Percentiles rank a stretch among this genome's conserved stretches.
Conservation (phyloP, 2,888 invertebrate species). For the Diachrysia chrysitis region DNA sequence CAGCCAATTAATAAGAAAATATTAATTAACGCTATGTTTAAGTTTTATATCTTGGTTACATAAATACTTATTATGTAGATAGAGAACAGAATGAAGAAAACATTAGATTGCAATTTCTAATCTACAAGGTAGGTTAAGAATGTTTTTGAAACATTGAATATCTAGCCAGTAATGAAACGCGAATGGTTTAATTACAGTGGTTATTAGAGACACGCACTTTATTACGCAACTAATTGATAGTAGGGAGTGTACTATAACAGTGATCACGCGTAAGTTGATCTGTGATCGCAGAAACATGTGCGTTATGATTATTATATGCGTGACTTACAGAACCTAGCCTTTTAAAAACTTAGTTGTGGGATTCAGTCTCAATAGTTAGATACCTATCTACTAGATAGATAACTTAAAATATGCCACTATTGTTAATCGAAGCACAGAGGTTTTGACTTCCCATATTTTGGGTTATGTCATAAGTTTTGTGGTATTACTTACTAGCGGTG, state of each 20-base stretch:
- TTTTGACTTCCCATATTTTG: too few relatives aligned
- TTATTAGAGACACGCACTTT: not conserved
- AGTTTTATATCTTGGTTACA: conserved; percentile 16
- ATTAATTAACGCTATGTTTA: conserved; percentile 25
- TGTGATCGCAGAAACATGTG: too few relatives aligned
- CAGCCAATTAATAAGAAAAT: conserved; percentile 28
- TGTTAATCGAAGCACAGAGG: too few relatives aligned
- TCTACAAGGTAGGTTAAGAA: conserved; percentile 32
- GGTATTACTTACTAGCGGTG: too few relatives aligned
- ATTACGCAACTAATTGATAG: not conserved
- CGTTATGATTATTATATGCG: too few relatives aligned
- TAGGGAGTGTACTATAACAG: not conserved
- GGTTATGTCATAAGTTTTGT: too few relatives aligned
- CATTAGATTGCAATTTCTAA: conserved; percentile 23
- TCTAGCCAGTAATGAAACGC: conserved; percentile 17
- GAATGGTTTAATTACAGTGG: conserved; percentile 7
- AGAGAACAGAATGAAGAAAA: conserved; percentile 31
- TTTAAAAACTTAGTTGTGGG: too few relatives aligned
- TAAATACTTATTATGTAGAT: conserved; percentile 15
- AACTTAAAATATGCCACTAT: too few relatives aligned
- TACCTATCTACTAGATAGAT: too few relatives aligned
- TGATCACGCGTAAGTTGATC: not conserved
- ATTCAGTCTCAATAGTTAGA: not conserved
- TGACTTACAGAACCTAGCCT: too few relatives aligned
- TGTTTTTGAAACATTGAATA: conserved; percentile 28